Conservation (phyloP, 2,113 vertebrate species). For the Stomatorhinus ivindoensis region DNA sequence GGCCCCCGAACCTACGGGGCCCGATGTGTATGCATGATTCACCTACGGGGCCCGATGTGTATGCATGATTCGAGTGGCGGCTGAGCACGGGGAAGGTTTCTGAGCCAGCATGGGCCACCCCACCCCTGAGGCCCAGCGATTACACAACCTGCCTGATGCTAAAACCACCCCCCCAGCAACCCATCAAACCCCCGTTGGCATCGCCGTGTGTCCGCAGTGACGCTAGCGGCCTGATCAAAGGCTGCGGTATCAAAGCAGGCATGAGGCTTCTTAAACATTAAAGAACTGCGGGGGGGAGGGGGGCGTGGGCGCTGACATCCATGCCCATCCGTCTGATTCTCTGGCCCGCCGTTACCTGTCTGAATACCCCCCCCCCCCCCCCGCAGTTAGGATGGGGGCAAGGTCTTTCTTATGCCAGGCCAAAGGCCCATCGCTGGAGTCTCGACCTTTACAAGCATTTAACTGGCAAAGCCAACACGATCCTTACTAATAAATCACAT, state of each 20-base stretch:
- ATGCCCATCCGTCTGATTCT: background rate
- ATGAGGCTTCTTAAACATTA: background rate
- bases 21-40: too few relatives aligned
- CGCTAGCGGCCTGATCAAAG: background rate
- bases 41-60: background rate
- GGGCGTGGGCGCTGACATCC: background rate
- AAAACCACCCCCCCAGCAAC: background rate
- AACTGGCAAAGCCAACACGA: background rate
- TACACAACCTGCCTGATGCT: background rate
- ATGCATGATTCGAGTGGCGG: background rate
- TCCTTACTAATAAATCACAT: background rate
- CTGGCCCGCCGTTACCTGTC: background rate
- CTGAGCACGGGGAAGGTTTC: background rate
- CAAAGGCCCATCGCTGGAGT: background rate
- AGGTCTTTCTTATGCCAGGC: background rate
- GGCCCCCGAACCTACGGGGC: background rate
- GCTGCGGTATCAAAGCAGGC: background rate
- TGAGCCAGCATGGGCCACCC: background rate
- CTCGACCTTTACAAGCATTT: background rate
- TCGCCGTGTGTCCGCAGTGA: background rate
- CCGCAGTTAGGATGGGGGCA: background rate
- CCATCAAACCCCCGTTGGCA: background rate
- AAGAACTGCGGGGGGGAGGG: background rate
- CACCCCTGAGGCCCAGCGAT: background rate
- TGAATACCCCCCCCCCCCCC: background rate